Evolutionary conservation across 1,140 invertebrate species (phyloP), one percentile per base, ranked within the genome.

Genomic region (Macrosteles quadrilineatus): DNA sequence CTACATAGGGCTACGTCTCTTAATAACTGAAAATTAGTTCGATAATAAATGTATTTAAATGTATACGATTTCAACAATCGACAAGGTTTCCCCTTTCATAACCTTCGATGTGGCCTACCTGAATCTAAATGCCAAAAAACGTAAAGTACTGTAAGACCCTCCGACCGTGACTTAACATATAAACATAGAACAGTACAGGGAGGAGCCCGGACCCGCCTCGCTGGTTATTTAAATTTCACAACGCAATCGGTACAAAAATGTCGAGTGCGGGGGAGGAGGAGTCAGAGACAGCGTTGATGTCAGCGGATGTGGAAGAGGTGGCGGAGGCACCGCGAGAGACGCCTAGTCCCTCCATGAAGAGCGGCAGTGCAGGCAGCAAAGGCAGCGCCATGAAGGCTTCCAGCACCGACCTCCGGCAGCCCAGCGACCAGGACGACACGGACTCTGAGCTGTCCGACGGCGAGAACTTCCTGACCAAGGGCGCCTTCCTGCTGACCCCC

Each of bases 401-500:
- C 64, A 57, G 19, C 43, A 53, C 30, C 1, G 30, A 65, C 29
- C 43, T 45, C 19, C 47, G 55, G 9, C 53, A 66, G 27, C 62
- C 40, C 32, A 67, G 65, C 27, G 73, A 73, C 32, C 70, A 73
- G 19, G 75, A 73, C 53, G 76, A 77, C 72, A 70, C 72, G 1
- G 74, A 74, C 21, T 76, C 73, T 12, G 75, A 77, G 21, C 62
- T 73, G 23, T 75, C 73, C 31, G 76, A 75, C 72, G 70, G 71
- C 1, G 74, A 76, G 25, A 68, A 76, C 62, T 74, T 85, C 67
- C 76, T 84, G 27, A 82, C 83, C n/a, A 83, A 83, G 72, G 88
- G 87, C 45, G 91, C 91, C n/a, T 93, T 93, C 80, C 85, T 93
- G 50, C 81, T 93, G 68, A 93, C 91, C 50, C 91, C 91, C 27